Evolutionary conservation across 2,888 invertebrate genomes (phyloP).

Genomic region (Morpho achilles): DNA sequence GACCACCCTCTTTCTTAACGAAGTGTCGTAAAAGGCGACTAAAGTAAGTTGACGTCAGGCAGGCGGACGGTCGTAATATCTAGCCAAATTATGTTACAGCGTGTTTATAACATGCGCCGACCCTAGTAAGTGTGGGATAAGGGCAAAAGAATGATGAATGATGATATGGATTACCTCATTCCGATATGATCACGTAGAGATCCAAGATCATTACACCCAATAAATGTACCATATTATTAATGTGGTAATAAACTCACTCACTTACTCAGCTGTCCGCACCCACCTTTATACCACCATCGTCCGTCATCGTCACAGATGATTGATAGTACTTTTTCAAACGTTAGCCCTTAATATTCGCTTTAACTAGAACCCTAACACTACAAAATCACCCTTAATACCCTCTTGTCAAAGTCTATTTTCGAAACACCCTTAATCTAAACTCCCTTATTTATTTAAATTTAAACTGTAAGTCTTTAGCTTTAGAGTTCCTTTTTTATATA

Average conservation of each 20-base stretch:
- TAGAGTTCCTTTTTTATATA: too few species aligned
- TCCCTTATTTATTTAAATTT: too few species aligned
- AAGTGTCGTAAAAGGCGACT: too few species aligned
- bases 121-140: too few species aligned
- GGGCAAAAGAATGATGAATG: too few species aligned
- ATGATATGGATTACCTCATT: too few species aligned
- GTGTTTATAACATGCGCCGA: too few species aligned
- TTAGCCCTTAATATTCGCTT: slow-evolving; percentile 44
- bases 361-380: slow-evolving; percentile 30
- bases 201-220: neutral
- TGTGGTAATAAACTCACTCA: slow-evolving; percentile 30
- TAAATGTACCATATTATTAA: slow-evolving; percentile 24
- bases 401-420: slow-evolving; percentile 26
- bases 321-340: slow-evolving; percentile 67
- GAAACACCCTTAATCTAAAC: neutral
- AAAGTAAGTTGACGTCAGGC: too few species aligned
- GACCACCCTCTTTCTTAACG: too few species aligned
- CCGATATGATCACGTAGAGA: neutral
- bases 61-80: too few species aligned
- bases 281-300: slow-evolving; percentile 39
- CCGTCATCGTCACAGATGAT: slow-evolving; percentile 69
- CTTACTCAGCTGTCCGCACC: slow-evolving; percentile 31
- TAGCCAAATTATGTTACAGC: too few species aligned
- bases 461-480: too few species aligned
- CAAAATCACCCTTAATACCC: slow-evolving; percentile 9